Evolutionary conservation across 2,797 vertebrate species (phyloP), one percentile per base, ranked within the genome.

Genomic region (Anomalospiza imberbis): DNA sequence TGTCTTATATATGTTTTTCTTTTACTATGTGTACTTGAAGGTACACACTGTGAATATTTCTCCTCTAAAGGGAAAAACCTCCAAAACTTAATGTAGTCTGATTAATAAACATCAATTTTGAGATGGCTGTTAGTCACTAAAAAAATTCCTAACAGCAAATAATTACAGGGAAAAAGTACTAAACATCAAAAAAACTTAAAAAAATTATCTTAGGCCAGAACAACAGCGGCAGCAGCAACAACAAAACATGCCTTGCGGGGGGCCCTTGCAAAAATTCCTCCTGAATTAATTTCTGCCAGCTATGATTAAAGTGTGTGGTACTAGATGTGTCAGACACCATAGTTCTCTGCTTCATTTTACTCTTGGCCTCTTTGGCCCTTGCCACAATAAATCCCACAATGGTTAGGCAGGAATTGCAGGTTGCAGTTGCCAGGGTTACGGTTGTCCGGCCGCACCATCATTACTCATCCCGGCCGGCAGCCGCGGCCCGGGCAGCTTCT

Each of bases 401-500:
- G 93, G 96, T 94, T 96, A 71, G 91, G 92, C 95, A 97, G 97
- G 97, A 97, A 98, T 97, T 95, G 97, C 98, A 97, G 97, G 98
- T 98, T 97, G 72, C 96, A 94, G 98, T 98, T 98, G 98, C 98
- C 96, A 98, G 75, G 98, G 98, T 98, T 98, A 98, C 98, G 55
- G 95, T 97, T 97, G 98, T 98, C 97, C 94, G 14, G 95, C 95
- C 90, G 28, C 86, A 94, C 95, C 53, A 97, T 97, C 98, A 97
- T 98, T 97, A 95, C 97, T 98, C 98, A 98, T 97, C 94, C 77
- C 44, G 88, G 88, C 96, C 22, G 88, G 94, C 93, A 66, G 88
- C 45, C 45, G 7, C 21, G 16, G 17, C n/a, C 9, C 12, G 18
- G 60, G 28, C 12, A 45, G 6, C 44, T 19, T 8, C 68, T 62